Conservation (phyloP, 1,140 invertebrate species). For the Venturia canescens region DNA sequence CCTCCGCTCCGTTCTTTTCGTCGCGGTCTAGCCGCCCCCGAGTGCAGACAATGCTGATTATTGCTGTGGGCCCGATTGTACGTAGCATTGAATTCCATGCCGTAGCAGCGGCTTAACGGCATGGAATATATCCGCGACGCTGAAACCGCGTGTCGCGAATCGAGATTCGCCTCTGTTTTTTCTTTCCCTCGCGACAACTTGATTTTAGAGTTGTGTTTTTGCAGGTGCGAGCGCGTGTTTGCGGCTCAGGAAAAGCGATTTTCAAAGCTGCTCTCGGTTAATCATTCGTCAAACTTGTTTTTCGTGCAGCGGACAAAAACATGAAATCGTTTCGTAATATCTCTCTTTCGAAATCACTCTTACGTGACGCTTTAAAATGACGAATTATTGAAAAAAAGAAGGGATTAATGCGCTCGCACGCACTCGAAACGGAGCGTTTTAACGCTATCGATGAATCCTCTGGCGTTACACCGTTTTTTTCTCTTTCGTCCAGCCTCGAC, state of each 20-base stretch:
- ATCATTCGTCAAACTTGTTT: too few species aligned
- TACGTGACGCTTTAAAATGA: not conserved
- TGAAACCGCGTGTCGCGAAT: too few species aligned
- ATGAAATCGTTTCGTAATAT: not conserved
- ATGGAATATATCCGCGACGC: not conserved
- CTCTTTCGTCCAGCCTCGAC: constrained; percentile 1
- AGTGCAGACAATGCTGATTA: constrained; percentile 63
- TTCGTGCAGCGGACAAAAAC: not conserved
- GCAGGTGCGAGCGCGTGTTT: too few species aligned
- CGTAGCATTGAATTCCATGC: constrained; percentile 12
- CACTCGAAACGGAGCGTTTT: constrained; percentile 53
- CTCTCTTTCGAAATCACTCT: not conserved
- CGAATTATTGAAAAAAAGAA: not conserved
- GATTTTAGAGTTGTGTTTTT: too few species aligned
- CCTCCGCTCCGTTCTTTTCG: constrained; percentile 42
- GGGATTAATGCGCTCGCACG: not conserved
- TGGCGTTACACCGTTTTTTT: not conserved
- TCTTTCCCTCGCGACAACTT: too few species aligned
- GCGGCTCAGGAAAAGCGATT: too few species aligned
- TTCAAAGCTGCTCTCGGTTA: too few species aligned
- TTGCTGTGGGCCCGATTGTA: constrained; percentile 36
- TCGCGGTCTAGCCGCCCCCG: constrained; percentile 49
- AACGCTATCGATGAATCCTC: not conserved
- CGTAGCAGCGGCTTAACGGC: not conserved
- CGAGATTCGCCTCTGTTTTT: too few species aligned